Evolutionary conservation across 2,797 vertebrate species (phyloP), one percentile per base, ranked within the genome.

Genomic region (Brachyrhaphis roseni): DNA sequence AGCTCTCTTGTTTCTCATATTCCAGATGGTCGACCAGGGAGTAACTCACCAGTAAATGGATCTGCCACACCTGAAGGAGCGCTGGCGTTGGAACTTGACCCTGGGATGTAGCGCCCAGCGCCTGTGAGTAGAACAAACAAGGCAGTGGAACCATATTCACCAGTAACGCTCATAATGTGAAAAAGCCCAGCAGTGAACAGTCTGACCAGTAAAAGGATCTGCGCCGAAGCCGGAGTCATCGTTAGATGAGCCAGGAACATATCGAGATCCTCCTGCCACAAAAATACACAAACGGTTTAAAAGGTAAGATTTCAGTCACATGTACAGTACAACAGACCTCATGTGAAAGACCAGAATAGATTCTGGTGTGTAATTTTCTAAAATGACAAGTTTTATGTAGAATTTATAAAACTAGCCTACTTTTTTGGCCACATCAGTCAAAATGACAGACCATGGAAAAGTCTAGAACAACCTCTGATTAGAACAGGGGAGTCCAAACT

Each of bases 121-220:
- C 98, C 98, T 99, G 78, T 3, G 23, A 36, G 26, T 6, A 1
- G 12, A 43, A 8, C 75, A 28, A 62, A 20, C 26, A 28, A 1
- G 36, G 39, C 28, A 15, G 62, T 73, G 11, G 72, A 77, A 68
- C 26, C 45, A 34, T 28, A 75, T 8, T 72, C 28, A 51, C 7
- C 15, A 4, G 4, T 66, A 13, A 71, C 1, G n/a, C 34, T 80
- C 8, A 53, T 12, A 76, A 12, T 41, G 15, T 16, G 4, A 55
- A 70, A 79, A 71, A 34, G 15, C 3, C 23, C 55, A 45, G 12
- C 0, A 15, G 43, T 73, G 51, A 76, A 81, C 7, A 43, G 8
- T 34, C 1, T 82, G 75, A 97, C 98, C 98, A 94, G 98, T 98
- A 91, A 98, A 98, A 7, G 98, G 97, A 94, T 99, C 98, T 72